Evolutionary conservation across 1,140 invertebrate genomes (phyloP), one percentile per base, ranked within the genome.

Genomic region (Heliconius himera): DNA sequence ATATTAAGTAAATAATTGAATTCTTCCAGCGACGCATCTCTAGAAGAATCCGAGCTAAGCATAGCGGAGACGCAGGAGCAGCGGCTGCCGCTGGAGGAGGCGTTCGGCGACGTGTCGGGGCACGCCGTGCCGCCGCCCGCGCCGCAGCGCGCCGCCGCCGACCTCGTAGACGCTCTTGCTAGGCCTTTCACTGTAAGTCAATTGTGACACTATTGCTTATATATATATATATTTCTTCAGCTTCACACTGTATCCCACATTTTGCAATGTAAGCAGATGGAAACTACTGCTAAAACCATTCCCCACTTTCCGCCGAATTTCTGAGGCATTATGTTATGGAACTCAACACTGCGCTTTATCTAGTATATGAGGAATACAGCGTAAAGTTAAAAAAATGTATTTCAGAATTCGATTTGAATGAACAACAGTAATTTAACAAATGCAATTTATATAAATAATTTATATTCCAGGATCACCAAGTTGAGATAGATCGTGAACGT

Each of bases 401-500:
- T 16, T 18, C 16, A 11, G 13, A 49, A 13, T 49, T 13, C 16
- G 3, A 49, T 49, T 49, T 49, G 4, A 49, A 49, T 49, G 13
- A 18, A 4, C 41, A 51, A 6, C 4, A 16, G 5, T 56, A 20
- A 22, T 5, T 1, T 22, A 22, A 22, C 2, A 56, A n/a, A 56
- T 56, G 2, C 3, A 1, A 56, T 22, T 36, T 46, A 73, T n/a
- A 46, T 1, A 46, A 20, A 46, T 38, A 51, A 73, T 16, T 54
- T 82, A 70, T n/a, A 46, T 92, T 91, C 8, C 87, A 96, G 95
- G 96, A 96, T 76, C 96, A 54, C 95, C 95, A 75, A 94, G 95
- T 56, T 13, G 60, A 66, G 60, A 66, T 66, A 29, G 95, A 94
- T 60, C 95, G 96, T 29, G 97, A 97, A 49, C 96, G 97, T 79